Evolutionary conservation across 2,797 vertebrate genomes (phyloP).

Genomic region (Channallabes apus): DNA sequence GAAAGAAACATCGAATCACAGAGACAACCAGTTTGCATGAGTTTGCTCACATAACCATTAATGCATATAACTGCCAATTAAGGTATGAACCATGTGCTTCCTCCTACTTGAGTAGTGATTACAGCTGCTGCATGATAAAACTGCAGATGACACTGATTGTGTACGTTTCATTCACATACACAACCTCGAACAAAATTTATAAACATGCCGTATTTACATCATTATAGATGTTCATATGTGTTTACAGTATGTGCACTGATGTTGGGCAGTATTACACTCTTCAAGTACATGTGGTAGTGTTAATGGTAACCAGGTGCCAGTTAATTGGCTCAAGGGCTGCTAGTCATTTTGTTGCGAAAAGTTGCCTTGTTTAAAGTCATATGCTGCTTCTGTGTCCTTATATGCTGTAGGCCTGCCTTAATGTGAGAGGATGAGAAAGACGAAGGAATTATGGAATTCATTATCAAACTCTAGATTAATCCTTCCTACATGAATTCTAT

Average conservation of each 20-base stretch:
- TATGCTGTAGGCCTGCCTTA: constrained; percentile 30
- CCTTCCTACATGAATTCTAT: no score
- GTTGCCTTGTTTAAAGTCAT: constrained; percentile 19
- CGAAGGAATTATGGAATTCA: background rate
- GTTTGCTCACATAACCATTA: background rate
- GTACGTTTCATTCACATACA: background rate
- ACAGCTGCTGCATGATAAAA: background rate
- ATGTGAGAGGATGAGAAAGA: constrained; percentile 19
- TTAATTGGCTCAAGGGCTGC: constrained; percentile 43
- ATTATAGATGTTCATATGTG: constrained; percentile 28
- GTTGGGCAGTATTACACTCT: constrained; percentile 28
- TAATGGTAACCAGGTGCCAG: constrained; percentile 55
- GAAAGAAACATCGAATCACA: background rate
- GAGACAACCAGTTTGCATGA: background rate
- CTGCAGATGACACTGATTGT: background rate
- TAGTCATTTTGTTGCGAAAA: constrained; percentile 50
- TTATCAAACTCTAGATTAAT: background rate
- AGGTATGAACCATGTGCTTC: background rate
- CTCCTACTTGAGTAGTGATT: background rate
- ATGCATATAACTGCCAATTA: background rate
- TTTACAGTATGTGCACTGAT: constrained; percentile 32
- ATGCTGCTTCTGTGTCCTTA: constrained; percentile 20
- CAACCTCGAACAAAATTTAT: background rate
- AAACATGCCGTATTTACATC: constrained; percentile 25
- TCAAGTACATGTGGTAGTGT: constrained; percentile 39